phyloP scores from a whole-genome alignment of 2,113 vertebrate genomes.

The Salvelinus fontinalis region DNA sequence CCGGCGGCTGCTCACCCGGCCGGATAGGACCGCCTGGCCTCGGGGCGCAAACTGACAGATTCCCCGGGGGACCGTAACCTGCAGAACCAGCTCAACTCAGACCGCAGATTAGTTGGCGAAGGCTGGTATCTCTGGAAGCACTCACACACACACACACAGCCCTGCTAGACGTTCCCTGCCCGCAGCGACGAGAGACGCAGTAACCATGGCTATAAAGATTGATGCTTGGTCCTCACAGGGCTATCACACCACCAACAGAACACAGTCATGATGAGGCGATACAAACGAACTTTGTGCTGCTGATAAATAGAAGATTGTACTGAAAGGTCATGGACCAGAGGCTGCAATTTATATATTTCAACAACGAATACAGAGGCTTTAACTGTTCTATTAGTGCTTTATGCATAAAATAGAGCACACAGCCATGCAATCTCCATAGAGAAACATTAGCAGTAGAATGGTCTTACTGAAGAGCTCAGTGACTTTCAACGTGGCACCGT shows the following conservation, averaged over 20 bases:
- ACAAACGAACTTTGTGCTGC: conserved; percentile 58
- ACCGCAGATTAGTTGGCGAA: conserved; percentile 66
- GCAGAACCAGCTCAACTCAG: conserved; percentile 36
- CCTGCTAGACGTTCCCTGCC: conserved; percentile 50
- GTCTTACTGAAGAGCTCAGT: no score
- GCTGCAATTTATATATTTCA: conserved; percentile 19
- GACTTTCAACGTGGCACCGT: no score
- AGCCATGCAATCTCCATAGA: no score
- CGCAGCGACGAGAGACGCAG: conserved; percentile 42
- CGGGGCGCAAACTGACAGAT: conserved; percentile 59
- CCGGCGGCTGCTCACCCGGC: conserved; percentile 57
- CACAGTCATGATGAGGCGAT: conserved; percentile 59
- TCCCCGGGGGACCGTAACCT: conserved; percentile 45
- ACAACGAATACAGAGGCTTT: conserved; percentile 2
- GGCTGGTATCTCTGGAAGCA: conserved; percentile 68
- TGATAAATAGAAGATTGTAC: conserved; percentile 65
- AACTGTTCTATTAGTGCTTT: conserved; percentile 27
- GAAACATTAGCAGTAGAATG: no score
- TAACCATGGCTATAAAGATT: conserved; percentile 21
- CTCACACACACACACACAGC: conserved; percentile 25
- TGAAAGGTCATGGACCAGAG: conserved; percentile 52
- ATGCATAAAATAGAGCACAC: background rate
- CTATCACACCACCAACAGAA: conserved; percentile 51
- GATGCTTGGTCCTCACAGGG: conserved; percentile 54
- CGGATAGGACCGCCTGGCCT: conserved; percentile 54